Conservation (phyloP, 2,888 invertebrate species). For the Oxyteleia sp. region DNA sequence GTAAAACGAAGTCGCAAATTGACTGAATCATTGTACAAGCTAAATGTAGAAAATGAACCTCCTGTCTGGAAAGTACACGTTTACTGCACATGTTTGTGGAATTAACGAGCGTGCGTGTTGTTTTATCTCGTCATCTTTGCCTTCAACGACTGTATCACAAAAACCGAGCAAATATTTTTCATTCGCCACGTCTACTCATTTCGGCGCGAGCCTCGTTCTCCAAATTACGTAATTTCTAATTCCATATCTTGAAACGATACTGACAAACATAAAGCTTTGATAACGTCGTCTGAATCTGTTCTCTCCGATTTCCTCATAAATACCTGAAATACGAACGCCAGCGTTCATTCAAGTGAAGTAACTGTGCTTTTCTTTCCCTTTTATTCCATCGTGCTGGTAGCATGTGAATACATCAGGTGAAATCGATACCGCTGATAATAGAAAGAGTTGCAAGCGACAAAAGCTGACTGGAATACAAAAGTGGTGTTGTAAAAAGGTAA, state of each 20-base stretch:
- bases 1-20: too few species aligned
- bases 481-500: constrained; percentile 30
- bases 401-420: constrained; percentile 58
- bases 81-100: too few species aligned
- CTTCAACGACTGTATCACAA: too few species aligned
- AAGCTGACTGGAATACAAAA: constrained; percentile 39
- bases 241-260: constrained; percentile 12
- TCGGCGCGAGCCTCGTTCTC: background rate
- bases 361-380: constrained; percentile 65
- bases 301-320: constrained; percentile 26
- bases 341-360: constrained; percentile 70
- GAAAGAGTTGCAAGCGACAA: constrained; percentile 50
- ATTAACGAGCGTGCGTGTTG: too few species aligned
- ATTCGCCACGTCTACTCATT: background rate
- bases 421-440: constrained; percentile 65
- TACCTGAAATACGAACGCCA: constrained; percentile 43
- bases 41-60: too few species aligned
- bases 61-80: too few species aligned
- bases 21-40: too few species aligned
- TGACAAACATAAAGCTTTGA: background rate
- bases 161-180: too few species aligned
- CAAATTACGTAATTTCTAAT: constrained; percentile 2
- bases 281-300: constrained; percentile 29
- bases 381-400: constrained; percentile 44
- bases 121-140: too few species aligned